Evolutionary conservation across 2,888 invertebrate species (phyloP), one percentile per base, ranked within the genome.

Genomic region (Spatulosminthurus flaviceps): DNA sequence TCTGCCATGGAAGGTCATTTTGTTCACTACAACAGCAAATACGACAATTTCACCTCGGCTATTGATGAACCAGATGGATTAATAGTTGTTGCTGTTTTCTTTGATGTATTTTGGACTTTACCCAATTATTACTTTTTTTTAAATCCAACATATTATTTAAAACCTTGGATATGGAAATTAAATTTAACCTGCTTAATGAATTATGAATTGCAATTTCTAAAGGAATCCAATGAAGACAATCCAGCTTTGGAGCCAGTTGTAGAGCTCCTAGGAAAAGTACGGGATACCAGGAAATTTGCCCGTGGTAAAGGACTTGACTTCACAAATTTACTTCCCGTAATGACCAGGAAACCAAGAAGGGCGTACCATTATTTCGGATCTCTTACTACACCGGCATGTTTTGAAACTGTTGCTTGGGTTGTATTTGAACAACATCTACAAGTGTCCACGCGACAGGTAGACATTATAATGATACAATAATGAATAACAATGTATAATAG

Each of bases 1-100:
- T 93, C 91, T 85, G 92, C 91, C 0, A 92, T 92, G 88, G 93
- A 93, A 88, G 92, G 93, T 69, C 94, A 94, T 86, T 91, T 93
- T 77, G 94, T 94, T 0, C 94, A 93, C 87, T 93, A 91, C 87
- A 93, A 93, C 24, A 87, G 87, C 26, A 86, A 87, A 24, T 91
- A 90, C 85, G 86, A 85, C 0, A 90, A 88, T 82, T 87, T 91
- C 16, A 86, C 87, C 0, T 88, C 88, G 82, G 92, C 92, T 0
- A 86, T 89, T 0, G 86, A 88, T 64, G 86, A 90, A 79, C 87
- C 89, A 21, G 88, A 90, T 79, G 92, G 92, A 41, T 86, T 93
- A 43, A 90, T 91, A 0, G 93, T 93, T 0, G 86, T 93, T 16
- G 92, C 90, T 1, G 90, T 92, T 13, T 87, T 93, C 61, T 92